phyloP scores from a whole-genome alignment of 2,888 invertebrate genomes.

The Lasioglossum pauxillum region DNA sequence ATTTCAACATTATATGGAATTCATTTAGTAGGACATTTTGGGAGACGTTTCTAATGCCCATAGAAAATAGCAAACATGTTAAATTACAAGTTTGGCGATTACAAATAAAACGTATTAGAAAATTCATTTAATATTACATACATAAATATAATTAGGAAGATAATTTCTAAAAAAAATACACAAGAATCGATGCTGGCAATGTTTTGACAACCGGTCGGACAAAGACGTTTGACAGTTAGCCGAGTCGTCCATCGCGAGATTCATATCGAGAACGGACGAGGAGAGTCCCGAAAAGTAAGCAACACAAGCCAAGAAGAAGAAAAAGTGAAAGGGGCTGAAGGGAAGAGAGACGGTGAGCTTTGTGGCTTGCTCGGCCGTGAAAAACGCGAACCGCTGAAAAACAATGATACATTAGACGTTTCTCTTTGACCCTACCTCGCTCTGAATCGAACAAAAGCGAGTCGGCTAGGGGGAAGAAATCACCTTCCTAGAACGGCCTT shows the following conservation, averaged over 20 bases:
- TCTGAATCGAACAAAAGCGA: conserved; percentile 63
- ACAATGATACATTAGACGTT: conserved; percentile 70
- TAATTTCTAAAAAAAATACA: background rate
- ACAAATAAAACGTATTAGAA: background rate
- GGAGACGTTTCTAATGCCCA: too few species aligned
- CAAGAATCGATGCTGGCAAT: conserved; percentile 8
- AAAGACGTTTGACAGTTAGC: conserved; percentile 26
- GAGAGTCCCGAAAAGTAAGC: conserved; percentile 28
- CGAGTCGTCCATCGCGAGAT: conserved; percentile 42
- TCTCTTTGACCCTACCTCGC: conserved; percentile 26
- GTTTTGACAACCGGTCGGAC: conserved; percentile 29
- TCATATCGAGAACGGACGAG: conserved; percentile 50
- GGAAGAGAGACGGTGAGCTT: conserved; percentile 45
- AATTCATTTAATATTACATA: background rate
- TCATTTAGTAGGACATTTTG: too few species aligned
- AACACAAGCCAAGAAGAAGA: conserved; percentile 14
- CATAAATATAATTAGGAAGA: background rate
- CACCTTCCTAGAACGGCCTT: conserved; percentile 62
- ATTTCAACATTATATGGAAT: too few species aligned
- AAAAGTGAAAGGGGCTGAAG: conserved; percentile 20
- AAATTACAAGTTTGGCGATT: background rate
- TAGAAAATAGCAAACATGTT: background rate
- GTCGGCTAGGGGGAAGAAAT: conserved; percentile 40
- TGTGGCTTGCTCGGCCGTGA: conserved; percentile 71
- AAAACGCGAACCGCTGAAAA: conserved; percentile 71